phyloP scores from a whole-genome alignment of 2,888 invertebrate species.

The Drosophila subquinaria region DNA sequence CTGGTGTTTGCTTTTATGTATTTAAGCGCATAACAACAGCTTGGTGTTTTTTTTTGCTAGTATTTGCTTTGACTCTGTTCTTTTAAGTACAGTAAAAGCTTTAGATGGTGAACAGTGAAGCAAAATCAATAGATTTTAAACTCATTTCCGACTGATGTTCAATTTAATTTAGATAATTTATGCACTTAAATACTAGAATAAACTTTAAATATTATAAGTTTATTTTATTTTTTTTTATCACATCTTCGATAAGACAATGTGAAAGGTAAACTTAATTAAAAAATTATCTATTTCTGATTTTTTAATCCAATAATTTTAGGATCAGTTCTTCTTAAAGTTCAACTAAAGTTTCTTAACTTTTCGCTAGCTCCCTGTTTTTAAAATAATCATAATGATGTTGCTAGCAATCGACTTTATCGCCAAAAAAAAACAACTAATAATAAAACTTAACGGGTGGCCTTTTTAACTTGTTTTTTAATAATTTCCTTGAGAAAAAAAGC shows the following conservation, averaged over 20 bases:
- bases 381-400: constrained; percentile 14
- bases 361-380: too few relatives aligned
- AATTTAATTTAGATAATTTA: neutral
- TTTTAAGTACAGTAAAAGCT: constrained; percentile 9
- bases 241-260: neutral
- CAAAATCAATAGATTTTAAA: neutral
- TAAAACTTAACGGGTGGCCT: constrained; percentile 4
- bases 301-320: too few relatives aligned
- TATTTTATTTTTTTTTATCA: neutral
- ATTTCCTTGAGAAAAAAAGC: constrained; percentile 32
- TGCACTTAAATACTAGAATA: neutral
- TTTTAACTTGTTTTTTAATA: constrained; percentile 23
- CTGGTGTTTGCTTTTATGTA: constrained; percentile 8
- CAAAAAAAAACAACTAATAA: neutral
- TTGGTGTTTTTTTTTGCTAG: neutral
- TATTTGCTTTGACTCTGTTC: neutral
- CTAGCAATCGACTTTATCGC: constrained; percentile 49
- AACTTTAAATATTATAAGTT: neutral
- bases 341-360: too few relatives aligned
- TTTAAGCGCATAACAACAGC: constrained; percentile 57
- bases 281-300: too few relatives aligned
- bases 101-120: neutral
- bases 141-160: neutral
- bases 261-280: too few relatives aligned
- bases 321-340: too few relatives aligned